Evolutionary conservation across 2,797 vertebrate species (phyloP), one percentile per base, ranked within the genome.

Genomic region (Champsocephalus gunnari): DNA sequence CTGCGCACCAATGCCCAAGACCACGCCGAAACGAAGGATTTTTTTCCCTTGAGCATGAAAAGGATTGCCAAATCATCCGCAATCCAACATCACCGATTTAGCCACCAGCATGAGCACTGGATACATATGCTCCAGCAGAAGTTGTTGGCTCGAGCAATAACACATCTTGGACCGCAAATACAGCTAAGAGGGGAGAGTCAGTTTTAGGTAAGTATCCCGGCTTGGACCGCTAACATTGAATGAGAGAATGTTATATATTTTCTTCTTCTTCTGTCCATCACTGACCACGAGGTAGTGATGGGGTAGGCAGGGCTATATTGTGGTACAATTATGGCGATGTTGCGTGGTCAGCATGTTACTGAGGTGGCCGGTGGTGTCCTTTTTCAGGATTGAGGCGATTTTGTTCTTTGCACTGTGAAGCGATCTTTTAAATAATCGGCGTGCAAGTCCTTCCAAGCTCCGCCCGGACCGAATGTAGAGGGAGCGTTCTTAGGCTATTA

Each of bases 11-110:
- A 97, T 97, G 97, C 93, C 93, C 89, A 92, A 94, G 90, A 95
- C 93, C 93, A 92, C 94, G 92, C 93, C 93, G 94, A 94, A 89
- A 83, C 93, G 89, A 87, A 94, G 96, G 96, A 96, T 96, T 96
- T 92, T 93, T 90, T 90, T 85, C 95, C 95, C 96, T 87, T 94
- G 97, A 98, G 97, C 94, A 98, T 98, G 97, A 98, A 95, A 96
- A 97, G 96, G 96, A 96, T 96, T 96, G 96, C 95, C 95, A 95
- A 94, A 95, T 94, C 95, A 94, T 96, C 96, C 96, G 96, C 93
- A 96, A 95, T 94, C 95, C 95, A 94, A 88, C 90, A 93, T 89
- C 93, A 89, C 86, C 92, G 90, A 76, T 86, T 66, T 92, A 90
- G 90, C 85, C 89, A 91, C 86, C 94, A 91, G 92, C 90, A 94